These are phyloP conservation scores for Pipistrellus nathusii DNA, from an alignment of 2,797 vertebrate genomes.

Conservation along the genomic window DNA sequence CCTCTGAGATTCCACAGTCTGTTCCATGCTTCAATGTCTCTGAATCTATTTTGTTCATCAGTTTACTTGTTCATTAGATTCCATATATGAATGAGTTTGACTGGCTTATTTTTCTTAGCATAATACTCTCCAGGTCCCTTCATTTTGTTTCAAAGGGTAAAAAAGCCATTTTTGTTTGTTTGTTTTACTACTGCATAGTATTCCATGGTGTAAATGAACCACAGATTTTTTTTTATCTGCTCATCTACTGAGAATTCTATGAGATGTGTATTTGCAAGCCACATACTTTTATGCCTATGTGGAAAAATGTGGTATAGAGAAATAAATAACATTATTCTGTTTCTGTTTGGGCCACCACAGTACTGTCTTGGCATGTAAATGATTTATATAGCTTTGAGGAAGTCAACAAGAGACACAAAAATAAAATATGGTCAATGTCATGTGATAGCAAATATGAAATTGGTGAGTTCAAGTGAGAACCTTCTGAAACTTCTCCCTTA, in stretches of 20 bases:
- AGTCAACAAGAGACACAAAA: not conserved
- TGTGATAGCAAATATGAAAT: not conserved
- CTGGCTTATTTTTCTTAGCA: too few species aligned
- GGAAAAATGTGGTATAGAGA: not conserved
- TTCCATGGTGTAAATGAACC: too few species aligned
- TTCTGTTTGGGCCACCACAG: not conserved
- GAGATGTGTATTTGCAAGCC: not conserved
- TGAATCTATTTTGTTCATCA: too few species aligned
- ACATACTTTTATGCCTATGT: not conserved
- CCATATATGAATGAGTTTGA: too few species aligned
- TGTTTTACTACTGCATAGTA: too few species aligned
- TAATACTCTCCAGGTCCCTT: too few species aligned
- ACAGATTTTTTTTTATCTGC: too few species aligned
- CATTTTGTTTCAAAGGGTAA: too few species aligned
- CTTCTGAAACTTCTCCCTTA: not conserved
- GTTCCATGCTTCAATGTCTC: too few species aligned
- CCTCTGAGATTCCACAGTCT: too few species aligned
- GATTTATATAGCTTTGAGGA: not conserved
- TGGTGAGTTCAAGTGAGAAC: not conserved
- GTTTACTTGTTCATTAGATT: too few species aligned
- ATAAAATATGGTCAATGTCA: not conserved
- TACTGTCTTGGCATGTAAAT: not conserved
- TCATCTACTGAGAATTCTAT: not conserved
- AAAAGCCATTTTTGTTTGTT: too few species aligned
- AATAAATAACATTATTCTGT: not conserved